Conservation (phyloP, 2,888 invertebrate species). For the Cataglyphis cursor region DNA sequence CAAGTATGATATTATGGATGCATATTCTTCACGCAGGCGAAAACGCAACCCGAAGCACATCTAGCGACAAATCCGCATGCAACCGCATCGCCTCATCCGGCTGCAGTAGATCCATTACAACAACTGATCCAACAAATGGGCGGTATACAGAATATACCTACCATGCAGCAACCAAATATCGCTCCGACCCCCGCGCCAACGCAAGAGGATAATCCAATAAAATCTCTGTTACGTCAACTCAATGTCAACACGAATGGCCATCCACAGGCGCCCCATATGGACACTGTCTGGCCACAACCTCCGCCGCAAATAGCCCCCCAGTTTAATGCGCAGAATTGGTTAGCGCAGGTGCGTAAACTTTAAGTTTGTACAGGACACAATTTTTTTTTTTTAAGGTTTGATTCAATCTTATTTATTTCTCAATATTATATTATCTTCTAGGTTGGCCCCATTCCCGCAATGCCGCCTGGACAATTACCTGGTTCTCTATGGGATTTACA, state of each 20-base stretch:
- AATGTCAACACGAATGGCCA: constrained; percentile 82
- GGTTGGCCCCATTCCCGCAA: constrained; percentile 83
- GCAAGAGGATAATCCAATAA: constrained; percentile 87
- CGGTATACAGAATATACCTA: constrained; percentile 86
- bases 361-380: background rate
- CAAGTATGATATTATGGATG: background rate
- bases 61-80: constrained; percentile 80
- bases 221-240: constrained; percentile 87
- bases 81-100: constrained; percentile 74
- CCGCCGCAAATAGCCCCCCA: constrained; percentile 82
- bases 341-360: constrained; percentile 80
- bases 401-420: background rate
- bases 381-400: background rate
- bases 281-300: constrained; percentile 85
- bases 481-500: constrained; percentile 85
- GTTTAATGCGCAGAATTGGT: constrained; percentile 84
- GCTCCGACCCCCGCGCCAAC: constrained; percentile 72
- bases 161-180: constrained; percentile 81
- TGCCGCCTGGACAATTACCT: constrained; percentile 85
- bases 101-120: constrained; percentile 87
- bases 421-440: constrained; percentile 54
- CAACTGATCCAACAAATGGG: constrained; percentile 88
- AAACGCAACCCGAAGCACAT: constrained; percentile 81
- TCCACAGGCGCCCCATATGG: constrained; percentile 80
- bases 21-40: constrained; percentile 72